Evolutionary conservation across 2,113 vertebrate species (phyloP).

Genomic region (Xerus inauris): DNA sequence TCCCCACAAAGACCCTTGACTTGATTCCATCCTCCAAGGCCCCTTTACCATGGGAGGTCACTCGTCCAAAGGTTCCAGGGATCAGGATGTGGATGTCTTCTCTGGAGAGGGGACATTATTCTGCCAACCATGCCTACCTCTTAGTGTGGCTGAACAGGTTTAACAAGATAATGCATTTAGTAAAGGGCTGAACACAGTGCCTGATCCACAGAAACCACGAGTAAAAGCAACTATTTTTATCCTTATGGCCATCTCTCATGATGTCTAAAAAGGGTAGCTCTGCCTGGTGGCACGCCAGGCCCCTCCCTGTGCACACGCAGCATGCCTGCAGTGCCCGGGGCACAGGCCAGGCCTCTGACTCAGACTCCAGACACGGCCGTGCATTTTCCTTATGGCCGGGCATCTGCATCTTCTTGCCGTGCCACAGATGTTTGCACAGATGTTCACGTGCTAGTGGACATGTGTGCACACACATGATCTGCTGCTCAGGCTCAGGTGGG

Average conservation of each 20-base stretch:
- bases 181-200: not conserved
- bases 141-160: not conserved
- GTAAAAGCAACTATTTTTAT: not conserved
- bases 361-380: not conserved
- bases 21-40: not conserved
- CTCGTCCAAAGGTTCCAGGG: not conserved
- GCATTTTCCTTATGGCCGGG: not conserved
- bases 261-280: not conserved
- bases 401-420: not conserved
- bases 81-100: too few relatives aligned
- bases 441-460: not conserved
- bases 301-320: accelerated
- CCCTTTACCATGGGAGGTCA: not conserved
- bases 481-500: not conserved
- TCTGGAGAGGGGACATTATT: accelerated
- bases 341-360: not conserved
- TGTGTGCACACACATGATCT: not conserved
- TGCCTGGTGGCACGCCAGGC: not conserved
- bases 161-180: not conserved
- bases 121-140: not conserved
- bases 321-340: accelerated
- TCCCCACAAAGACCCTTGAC: not conserved
- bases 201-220: not conserved
- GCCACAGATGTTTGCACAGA: slow-evolving; percentile 65
- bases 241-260: not conserved